These are phyloP conservation scores for Notechis scutatus DNA, from an alignment of 2,113 vertebrate species.

Conservation along the genomic window DNA sequence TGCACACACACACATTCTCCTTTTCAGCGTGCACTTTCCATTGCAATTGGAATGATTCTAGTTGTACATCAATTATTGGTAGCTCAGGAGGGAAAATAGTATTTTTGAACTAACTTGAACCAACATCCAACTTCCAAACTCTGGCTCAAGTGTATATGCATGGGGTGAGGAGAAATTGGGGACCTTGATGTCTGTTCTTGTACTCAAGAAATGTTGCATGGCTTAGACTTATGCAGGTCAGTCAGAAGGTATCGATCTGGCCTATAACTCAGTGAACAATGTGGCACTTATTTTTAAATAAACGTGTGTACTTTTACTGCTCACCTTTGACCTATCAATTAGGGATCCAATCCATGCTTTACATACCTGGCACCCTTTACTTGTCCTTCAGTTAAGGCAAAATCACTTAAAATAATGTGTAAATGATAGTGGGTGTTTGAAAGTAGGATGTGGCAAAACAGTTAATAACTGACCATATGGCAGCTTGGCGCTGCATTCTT, in stretches of 20 bases:
- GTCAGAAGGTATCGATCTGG: neutral
- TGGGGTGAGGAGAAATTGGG: neutral
- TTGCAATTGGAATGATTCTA: neutral
- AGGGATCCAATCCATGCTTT: neutral
- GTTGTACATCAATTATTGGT: neutral
- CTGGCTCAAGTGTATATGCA: neutral
- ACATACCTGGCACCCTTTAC: neutral
- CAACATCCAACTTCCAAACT: neutral
- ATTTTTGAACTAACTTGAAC: neutral
- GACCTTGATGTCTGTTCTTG: neutral
- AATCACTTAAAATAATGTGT: neutral
- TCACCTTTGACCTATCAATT: neutral
- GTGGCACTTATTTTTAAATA: neutral
- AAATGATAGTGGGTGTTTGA: neutral
- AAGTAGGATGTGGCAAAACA: conserved; percentile 8
- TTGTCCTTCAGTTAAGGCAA: neutral
- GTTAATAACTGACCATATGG: neutral
- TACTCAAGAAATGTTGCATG: neutral
- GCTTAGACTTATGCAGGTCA: neutral
- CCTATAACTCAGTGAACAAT: neutral
- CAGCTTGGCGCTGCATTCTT: neutral
- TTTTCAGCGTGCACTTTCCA: no score
- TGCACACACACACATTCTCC: no score
- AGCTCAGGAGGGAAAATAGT: neutral
- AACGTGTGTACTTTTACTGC: neutral